Conservation (phyloP, 2,797 vertebrate genomes). For the Aphelocoma californica region DNA sequence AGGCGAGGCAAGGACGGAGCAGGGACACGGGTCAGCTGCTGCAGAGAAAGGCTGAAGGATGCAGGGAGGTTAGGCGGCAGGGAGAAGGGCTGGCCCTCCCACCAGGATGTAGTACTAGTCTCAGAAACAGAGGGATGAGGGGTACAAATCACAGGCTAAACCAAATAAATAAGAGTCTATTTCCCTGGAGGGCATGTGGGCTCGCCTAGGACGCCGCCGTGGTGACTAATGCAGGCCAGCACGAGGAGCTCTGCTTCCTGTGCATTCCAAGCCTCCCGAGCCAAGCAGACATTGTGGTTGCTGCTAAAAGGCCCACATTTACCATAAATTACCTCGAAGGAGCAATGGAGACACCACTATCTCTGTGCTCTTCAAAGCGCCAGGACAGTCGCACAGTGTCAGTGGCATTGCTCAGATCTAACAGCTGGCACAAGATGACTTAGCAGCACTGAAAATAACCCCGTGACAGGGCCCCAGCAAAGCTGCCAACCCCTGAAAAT, state of each 20-base stretch:
- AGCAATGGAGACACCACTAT: background rate
- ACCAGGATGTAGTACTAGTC: constrained; percentile 14
- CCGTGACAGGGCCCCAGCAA: background rate
- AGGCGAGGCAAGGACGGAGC: background rate
- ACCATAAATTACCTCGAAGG: background rate
- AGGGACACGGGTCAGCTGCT: background rate
- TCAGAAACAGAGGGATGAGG: background rate
- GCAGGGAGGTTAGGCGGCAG: background rate
- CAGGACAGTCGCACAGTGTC: fast-evolving
- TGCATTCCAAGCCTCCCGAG: background rate
- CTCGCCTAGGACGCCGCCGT: background rate
- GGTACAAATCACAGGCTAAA: constrained; percentile 33
- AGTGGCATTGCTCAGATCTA: background rate
- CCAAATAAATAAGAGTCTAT: constrained; percentile 15
- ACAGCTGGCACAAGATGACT: constrained; percentile 8
- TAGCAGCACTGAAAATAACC: constrained; percentile 24
- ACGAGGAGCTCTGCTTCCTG: constrained; percentile 16
- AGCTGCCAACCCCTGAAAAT: background rate
- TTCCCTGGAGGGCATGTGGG: background rate
- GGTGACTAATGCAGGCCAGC: constrained; percentile 34
- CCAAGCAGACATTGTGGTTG: background rate
- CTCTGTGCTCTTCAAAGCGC: background rate
- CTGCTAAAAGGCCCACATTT: background rate
- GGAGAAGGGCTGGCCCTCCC: constrained; percentile 20
- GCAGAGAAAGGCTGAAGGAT: background rate